These are phyloP conservation scores for Lophura nycthemera DNA, from an alignment of 2,113 vertebrate species.

Conservation along the genomic window DNA sequence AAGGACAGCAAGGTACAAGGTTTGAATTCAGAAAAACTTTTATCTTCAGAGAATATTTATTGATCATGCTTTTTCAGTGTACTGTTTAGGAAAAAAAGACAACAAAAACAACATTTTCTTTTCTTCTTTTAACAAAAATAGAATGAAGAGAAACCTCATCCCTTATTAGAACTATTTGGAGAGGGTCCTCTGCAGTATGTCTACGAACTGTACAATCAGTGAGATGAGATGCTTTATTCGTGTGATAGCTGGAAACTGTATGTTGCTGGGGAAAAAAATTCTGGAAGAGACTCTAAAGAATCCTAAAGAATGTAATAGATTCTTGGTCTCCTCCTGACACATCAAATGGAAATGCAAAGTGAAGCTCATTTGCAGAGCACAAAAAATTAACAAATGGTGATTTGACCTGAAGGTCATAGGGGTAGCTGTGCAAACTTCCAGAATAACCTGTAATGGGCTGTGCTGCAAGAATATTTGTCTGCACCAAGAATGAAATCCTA, in stretches of 20 bases:
- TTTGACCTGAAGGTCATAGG: neutral
- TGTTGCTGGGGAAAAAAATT: neutral
- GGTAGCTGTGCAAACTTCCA: neutral
- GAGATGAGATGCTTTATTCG: neutral
- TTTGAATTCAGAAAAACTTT: neutral
- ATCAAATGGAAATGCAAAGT: neutral
- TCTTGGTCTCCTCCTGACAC: neutral
- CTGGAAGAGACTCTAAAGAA: neutral
- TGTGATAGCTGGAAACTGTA: neutral
- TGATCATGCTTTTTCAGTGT: neutral
- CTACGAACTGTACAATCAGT: too few species aligned
- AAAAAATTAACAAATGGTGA: neutral
- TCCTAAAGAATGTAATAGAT: neutral
- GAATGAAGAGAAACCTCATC: neutral
- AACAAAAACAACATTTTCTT: neutral
- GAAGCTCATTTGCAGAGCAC: neutral
- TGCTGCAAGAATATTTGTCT: neutral
- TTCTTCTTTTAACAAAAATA: neutral
- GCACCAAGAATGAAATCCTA: neutral
- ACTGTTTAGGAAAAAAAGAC: neutral
- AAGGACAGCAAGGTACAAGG: neutral
- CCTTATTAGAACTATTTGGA: neutral
- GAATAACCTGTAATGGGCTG: neutral
- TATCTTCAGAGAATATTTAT: neutral
- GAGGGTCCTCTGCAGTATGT: neutral